Evolutionary conservation across 2,888 invertebrate species (phyloP), one percentile per base, ranked within the genome.

Genomic region (Lycophotia porphyrea): DNA sequence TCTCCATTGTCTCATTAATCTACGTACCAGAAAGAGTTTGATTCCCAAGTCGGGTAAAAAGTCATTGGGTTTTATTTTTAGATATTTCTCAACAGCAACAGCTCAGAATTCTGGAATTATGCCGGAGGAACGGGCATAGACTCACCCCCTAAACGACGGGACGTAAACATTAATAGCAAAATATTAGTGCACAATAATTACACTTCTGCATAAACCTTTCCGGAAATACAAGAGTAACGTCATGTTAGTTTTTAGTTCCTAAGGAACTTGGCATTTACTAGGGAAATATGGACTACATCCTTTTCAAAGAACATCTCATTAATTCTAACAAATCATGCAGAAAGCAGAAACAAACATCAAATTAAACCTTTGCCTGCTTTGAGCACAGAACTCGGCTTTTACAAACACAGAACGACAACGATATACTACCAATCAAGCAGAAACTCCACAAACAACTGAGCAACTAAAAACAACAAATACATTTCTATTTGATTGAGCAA

Each of bases 401-500:
- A 52, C 42, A 24, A 70, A 65, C 27, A 49, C 27, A 60, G 24
- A 71, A 78, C n/a, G n/a, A n/a, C n/a, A n/a, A n/a, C n/a, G n/a
- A 71, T 31, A 13, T 39, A 61, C 34, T 47, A 15, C 11, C 55
- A 68, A 82, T 68, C 21, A 67, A 66, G 34, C 9, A 49, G 68
- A 60, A 74, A 70, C 60, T 61, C 60, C 36, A 71, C 67, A 52
- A 36, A 69, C 61, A 52, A 52, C 34, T 8, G n/a, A 63, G 66
- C 21, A 78, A 67, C 58, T 61, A 36, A 71, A 74, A 72, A 64
- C 31, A 61, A 34, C 31, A 69, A 49, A 61, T 21, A 58, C 0
- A n/a, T n/a, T 58, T 65, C 1, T 79, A 61, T 72, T 80, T 74
- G 63, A 80, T 80, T 83, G 65, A 76, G 66, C 58, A 76, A 80